These are phyloP conservation scores for Parauchenoglanis ngamensis DNA, from an alignment of 2,797 vertebrate species.

Conservation along the genomic window DNA sequence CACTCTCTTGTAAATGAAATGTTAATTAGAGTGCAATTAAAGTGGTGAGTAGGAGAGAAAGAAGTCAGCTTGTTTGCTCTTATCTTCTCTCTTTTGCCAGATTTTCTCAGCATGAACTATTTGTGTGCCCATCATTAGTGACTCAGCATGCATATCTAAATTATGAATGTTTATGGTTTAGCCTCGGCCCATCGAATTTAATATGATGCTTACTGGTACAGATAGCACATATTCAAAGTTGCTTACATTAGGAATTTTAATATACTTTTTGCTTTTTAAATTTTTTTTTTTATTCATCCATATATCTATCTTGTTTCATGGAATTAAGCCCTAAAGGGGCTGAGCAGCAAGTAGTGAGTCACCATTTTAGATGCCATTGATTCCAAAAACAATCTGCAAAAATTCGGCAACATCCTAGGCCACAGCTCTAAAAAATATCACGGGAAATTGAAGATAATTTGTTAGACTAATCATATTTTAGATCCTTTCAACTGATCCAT, in stretches of 20 bases:
- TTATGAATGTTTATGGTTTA: slow-evolving; percentile 1
- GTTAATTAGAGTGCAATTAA: slow-evolving; percentile 78
- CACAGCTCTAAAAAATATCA: no score
- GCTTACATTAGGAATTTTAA: background rate
- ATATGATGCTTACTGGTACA: background rate
- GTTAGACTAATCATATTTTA: no score
- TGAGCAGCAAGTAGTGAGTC: no score
- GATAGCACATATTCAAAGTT: background rate
- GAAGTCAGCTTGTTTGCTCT: slow-evolving; percentile 38
- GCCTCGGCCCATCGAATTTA: background rate
- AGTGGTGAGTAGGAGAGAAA: slow-evolving; percentile 5
- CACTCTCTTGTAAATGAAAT: slow-evolving; percentile 69
- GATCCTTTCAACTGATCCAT: no score
- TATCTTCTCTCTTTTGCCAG: slow-evolving; percentile 15
- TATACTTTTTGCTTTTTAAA: background rate
- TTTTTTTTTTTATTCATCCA: background rate
- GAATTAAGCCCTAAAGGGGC: no score
- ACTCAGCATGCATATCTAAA: slow-evolving; percentile 1
- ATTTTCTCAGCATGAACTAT: slow-evolving; percentile 8
- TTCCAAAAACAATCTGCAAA: no score
- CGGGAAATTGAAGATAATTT: no score
- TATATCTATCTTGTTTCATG: background rate
- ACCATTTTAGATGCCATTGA: no score
- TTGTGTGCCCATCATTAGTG: slow-evolving; percentile 5
- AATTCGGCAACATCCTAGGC: no score